Evolutionary conservation across 2,888 invertebrate genomes (phyloP).

Genomic region (Ichneumoninae sp.): DNA sequence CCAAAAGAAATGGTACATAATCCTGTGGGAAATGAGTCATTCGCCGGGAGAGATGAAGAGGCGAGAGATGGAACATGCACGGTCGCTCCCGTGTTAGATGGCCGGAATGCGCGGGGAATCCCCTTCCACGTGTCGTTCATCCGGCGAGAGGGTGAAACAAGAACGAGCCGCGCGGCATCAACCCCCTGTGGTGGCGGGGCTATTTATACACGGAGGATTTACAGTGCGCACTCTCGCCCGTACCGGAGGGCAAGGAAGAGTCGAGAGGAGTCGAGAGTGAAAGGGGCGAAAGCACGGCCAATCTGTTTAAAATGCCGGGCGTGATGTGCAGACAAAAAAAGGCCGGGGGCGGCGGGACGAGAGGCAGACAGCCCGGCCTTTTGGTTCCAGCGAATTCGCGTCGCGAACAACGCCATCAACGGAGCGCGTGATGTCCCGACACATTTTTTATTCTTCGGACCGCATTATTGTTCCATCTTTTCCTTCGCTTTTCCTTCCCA

Average conservation of each 20-base stretch:
- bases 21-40: slow-evolving; percentile 65
- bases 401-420: slow-evolving; percentile 39
- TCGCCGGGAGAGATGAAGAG: slow-evolving; percentile 13
- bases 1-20: slow-evolving; percentile 65
- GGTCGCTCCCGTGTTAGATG: slow-evolving; percentile 28
- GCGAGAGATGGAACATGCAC: slow-evolving; percentile 19
- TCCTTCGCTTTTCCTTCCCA: slow-evolving; percentile 29
- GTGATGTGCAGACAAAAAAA: slow-evolving; percentile 24
- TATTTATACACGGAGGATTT: slow-evolving; percentile 12
- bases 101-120: slow-evolving; percentile 3
- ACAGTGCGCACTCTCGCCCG: slow-evolving; percentile 7
- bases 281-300: slow-evolving; percentile 62
- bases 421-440: slow-evolving; percentile 51
- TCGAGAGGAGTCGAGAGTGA: slow-evolving; percentile 42
- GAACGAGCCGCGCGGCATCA: slow-evolving; percentile 11
- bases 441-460: slow-evolving; percentile 57
- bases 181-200: slow-evolving; percentile 3
- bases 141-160: slow-evolving; percentile 41
- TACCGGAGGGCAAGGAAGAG: slow-evolving; percentile 1
- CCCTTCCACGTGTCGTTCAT: slow-evolving; percentile 40
- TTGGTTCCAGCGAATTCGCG: slow-evolving; percentile 32
- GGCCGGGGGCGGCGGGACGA: not conserved
- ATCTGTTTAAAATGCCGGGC: slow-evolving; percentile 70
- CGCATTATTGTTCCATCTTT: slow-evolving; percentile 48
- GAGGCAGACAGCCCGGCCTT: slow-evolving; percentile 7